Evolutionary conservation across 2,797 vertebrate species (phyloP).

Genomic region (Dendrocincla tyrannina): DNA sequence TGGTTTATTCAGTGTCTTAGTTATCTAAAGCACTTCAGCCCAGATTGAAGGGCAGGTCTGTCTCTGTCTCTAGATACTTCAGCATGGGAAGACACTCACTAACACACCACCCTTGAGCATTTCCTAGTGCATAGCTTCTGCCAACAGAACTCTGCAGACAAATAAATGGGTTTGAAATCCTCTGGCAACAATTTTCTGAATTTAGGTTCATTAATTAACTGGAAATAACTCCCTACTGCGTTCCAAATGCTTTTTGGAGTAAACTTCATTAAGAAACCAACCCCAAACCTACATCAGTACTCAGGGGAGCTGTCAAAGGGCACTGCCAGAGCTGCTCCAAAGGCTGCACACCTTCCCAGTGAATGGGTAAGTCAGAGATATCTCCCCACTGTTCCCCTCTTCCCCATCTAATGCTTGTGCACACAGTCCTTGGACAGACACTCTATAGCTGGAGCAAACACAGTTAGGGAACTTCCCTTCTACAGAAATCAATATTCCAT

Average conservation of each 20-base stretch:
- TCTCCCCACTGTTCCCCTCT: rapidly evolving
- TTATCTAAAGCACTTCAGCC: not conserved
- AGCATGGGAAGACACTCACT: not conserved
- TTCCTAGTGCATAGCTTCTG: rapidly evolving
- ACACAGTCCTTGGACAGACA: not conserved
- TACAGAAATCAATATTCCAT: not conserved
- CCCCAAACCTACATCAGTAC: not conserved
- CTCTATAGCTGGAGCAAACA: not conserved
- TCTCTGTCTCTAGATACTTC: not conserved
- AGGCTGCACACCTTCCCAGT: not conserved
- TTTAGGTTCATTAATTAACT: not conserved
- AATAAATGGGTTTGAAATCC: not conserved
- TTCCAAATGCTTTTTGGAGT: not conserved
- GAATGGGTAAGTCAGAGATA: not conserved
- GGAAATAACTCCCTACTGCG: not conserved
- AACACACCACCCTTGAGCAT: not conserved
- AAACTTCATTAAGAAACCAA: not conserved
- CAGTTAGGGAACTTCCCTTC: not conserved
- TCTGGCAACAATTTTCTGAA: not conserved
- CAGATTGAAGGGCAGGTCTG: not conserved
- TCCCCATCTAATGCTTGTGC: rapidly evolving
- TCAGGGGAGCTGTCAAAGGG: not conserved
- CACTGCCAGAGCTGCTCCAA: not conserved
- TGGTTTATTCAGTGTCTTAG: not conserved
- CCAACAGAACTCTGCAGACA: not conserved